Evolutionary conservation across 2,113 vertebrate genomes (phyloP).

Genomic region (Coreoperca whiteheadi): DNA sequence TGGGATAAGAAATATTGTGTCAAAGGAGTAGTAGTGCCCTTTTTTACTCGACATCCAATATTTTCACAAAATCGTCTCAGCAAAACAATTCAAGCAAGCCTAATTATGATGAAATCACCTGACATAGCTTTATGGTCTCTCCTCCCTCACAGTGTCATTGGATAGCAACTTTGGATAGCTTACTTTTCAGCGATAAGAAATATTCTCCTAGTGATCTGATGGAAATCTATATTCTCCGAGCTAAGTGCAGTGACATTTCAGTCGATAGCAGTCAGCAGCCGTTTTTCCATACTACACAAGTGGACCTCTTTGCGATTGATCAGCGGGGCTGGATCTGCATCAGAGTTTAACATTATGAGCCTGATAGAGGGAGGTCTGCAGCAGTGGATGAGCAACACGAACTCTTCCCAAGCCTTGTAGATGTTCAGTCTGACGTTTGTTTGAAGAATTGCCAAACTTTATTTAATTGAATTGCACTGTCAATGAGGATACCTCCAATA

Average conservation of each 20-base stretch:
- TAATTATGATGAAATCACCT: neutral
- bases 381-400: constrained; percentile 1
- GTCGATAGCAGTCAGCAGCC: constrained; percentile 55
- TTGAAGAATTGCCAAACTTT: constrained; percentile 29
- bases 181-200: constrained; percentile 47
- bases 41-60: neutral
- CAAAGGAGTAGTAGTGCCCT: neutral
- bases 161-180: constrained; percentile 36
- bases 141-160: neutral
- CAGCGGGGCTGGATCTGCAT: constrained; percentile 41
- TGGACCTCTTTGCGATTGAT: constrained; percentile 56
- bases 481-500: constrained; percentile 30
- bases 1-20: neutral
- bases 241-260: constrained; percentile 50
- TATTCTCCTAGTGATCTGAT: constrained; percentile 41
- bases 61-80: neutral
- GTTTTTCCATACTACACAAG: constrained; percentile 41
- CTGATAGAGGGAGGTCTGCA: constrained; percentile 26
- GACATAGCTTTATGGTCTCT: neutral
- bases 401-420: constrained; percentile 9
- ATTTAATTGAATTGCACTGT: constrained; percentile 20
- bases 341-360: constrained; percentile 47
- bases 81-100: neutral
- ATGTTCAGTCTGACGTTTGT: constrained; percentile 35
- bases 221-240: constrained; percentile 53